Conservation (phyloP, 2,888 invertebrate genomes). For the Tigriopus californicus region DNA sequence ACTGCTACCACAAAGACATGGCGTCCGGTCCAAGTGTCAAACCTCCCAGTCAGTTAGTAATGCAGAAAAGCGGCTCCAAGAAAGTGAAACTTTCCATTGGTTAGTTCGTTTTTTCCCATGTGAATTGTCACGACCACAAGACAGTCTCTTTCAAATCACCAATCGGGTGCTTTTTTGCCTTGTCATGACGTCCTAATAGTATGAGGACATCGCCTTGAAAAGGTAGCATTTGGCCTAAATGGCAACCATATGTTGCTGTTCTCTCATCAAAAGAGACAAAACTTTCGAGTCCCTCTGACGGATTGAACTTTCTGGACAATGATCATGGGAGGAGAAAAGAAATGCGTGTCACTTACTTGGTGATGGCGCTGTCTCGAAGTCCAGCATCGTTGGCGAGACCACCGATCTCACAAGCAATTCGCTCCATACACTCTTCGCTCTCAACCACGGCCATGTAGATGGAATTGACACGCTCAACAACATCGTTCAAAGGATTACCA, state of each 20-base stretch:
- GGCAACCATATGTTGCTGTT: not conserved
- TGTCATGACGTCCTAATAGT: not conserved
- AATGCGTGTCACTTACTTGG: not conserved
- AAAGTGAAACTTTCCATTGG: too few species aligned
- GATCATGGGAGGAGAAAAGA: not conserved
- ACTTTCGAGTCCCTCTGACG: too few species aligned
- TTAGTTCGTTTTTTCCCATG: too few species aligned
- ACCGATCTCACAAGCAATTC: slow-evolving; percentile 15
- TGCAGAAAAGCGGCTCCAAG: too few species aligned
- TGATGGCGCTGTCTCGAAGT: not conserved
- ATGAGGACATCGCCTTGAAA: not conserved
- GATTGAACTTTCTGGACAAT: not conserved
- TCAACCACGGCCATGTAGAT: slow-evolving; percentile 7
- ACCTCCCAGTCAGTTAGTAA: too few species aligned
- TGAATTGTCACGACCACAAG: too few species aligned
- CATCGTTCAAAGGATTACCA: not conserved
- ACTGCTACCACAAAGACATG: too few species aligned
- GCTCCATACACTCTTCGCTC: slow-evolving; percentile 14
- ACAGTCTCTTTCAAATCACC: too few species aligned
- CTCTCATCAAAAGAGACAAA: not conserved
- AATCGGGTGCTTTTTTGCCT: too few species aligned
- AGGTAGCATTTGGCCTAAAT: not conserved
- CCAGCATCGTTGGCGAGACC: slow-evolving; percentile 7
- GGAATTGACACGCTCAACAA: slow-evolving; percentile 8
- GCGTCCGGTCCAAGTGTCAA: too few species aligned